phyloP scores from a whole-genome alignment of 2,888 invertebrate species.

The Rhyacophila evoluta region DNA sequence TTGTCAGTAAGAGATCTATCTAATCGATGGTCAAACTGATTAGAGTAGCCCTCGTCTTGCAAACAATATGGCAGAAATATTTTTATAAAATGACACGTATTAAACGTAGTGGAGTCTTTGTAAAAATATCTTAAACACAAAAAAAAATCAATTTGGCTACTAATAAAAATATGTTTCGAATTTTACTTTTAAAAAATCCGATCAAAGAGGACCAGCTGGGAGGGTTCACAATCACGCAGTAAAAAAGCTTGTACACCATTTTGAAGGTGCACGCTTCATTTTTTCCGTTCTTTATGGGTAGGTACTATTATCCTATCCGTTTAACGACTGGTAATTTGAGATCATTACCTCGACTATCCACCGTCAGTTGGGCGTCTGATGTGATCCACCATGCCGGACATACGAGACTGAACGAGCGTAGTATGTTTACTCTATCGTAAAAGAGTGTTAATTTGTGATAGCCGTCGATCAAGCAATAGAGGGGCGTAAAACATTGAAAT shows the following conservation, averaged over 20 bases:
- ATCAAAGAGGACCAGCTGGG: background rate
- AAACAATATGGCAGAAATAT: too few relatives aligned
- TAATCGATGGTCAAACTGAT: too few relatives aligned
- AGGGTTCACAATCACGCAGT: background rate
- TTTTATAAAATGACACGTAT: too few relatives aligned
- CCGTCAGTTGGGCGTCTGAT: constrained; percentile 27
- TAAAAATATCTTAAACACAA: too few relatives aligned
- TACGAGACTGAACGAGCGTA: background rate
- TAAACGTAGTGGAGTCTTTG: too few relatives aligned
- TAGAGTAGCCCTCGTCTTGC: too few relatives aligned
- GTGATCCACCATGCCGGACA: background rate
- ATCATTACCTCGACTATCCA: constrained; percentile 39
- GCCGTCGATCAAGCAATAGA: constrained; percentile 25
- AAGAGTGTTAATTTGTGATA: constrained; percentile 33
- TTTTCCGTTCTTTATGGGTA: constrained; percentile 43
- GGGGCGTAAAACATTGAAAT: background rate
- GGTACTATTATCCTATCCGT: constrained; percentile 46
- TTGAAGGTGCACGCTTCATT: constrained; percentile 23
- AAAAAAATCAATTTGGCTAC: too few relatives aligned
- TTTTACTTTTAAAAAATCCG: too few relatives aligned
- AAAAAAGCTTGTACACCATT: constrained; percentile 1
- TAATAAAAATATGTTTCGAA: too few relatives aligned
- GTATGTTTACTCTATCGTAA: constrained; percentile 28
- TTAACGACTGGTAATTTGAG: constrained; percentile 50
- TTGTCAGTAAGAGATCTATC: too few relatives aligned